Base-by-base conservation (phyloP, 2,113 vertebrate species). In the Potamarius usumacintae region DNA sequence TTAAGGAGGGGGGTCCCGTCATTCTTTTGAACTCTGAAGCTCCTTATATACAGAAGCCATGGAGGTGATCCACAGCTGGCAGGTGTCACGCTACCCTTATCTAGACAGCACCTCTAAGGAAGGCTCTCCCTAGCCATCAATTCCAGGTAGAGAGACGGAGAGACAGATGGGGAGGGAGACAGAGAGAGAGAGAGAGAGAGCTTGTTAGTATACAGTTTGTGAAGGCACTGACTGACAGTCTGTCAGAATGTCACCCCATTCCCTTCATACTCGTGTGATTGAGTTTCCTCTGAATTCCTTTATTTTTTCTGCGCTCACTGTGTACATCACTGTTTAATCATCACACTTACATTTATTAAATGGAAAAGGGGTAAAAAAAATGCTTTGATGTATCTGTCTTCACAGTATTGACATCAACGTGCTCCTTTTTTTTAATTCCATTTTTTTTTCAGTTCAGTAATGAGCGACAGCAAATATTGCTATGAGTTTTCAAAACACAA, bases 231-330 rank as follows among this genome's bases (percentile, higher is more conserved):
- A 90, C 79, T 86, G 89, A 72, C 86, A 83, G 20, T 34, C 69
- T 88, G 84, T 77, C 86, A 78, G 22, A 76, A 69, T 82, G 79
- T 76, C 83, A 85, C 79, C 65, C 60, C 58, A n/a, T 84, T 86
- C 71, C 77, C 71, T 58, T 82, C 82, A 67, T 71, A 55, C 82
- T 20, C 12, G 27, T 25, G 30, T 60, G 27, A 65, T 48, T 76
- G 53, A 60, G 74, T 85, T 48, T 20, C n/a, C 22, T 72, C 30
- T 62, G 72, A 52, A 52, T 52, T n/a, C 55, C 3, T 60, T 57
- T 42, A 42, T 65, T 7, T 60, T 34, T 30, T 27, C 10, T 15
- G 25, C 27, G 11, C 48, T 65, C 58, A 82, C 30, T 25, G 57
- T 82, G 1, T 82, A 1, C 30, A 57, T 82, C 79, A 48, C 48